Base-by-base conservation (phyloP, 2,888 invertebrate genomes). In the Rosalia funebris region DNA sequence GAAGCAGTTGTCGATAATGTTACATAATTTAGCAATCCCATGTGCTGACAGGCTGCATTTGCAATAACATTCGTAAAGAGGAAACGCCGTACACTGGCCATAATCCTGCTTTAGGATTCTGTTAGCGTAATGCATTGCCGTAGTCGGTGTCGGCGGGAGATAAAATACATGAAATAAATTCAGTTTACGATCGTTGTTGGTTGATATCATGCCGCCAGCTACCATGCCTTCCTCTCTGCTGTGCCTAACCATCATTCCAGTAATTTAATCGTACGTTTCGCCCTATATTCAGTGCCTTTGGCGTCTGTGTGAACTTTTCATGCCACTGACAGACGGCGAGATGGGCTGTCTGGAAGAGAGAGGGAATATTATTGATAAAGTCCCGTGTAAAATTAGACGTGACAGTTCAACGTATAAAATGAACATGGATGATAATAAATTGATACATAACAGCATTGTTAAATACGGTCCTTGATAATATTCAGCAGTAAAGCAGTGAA, bases 1-100 rank as follows among this genome's bases (percentile, higher is more conserved):
- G 41, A n/a, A 41, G 41, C 41, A 41, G 41, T 41, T 17, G 41
- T 41, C 41, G 41, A 41, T 41, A 41, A 41, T 41, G 41, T 41
- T 41, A 41, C 41, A 17, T 41, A 41, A 41, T 41, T 41, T 41
- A 41, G 41, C 41, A 17, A 41, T 41, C 9, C 16, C 41, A 17
- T 41, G 41, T 41, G 19, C 41, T 41, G 41, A 17, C 41, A 9
- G 41, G 41, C 19, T 17, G 17, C 41, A 41, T 41, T 41, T 17
- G 17, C 16, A 17, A 41, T 41, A 41, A 41, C 41, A 41, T 41
- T 41, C 41, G 41, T 25, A n/a, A 15, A 41, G 16, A 41, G n/a
- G 41, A 41, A 41, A 17, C n/a, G n/a, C 19, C 19, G 41, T 41
- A 41, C 41, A 17, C 41, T 17, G 17, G 41, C 41, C 41, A 41